Evolutionary conservation across 1,140 invertebrate species (phyloP), one percentile per base, ranked within the genome.

Genomic region (Carposina sasakii): DNA sequence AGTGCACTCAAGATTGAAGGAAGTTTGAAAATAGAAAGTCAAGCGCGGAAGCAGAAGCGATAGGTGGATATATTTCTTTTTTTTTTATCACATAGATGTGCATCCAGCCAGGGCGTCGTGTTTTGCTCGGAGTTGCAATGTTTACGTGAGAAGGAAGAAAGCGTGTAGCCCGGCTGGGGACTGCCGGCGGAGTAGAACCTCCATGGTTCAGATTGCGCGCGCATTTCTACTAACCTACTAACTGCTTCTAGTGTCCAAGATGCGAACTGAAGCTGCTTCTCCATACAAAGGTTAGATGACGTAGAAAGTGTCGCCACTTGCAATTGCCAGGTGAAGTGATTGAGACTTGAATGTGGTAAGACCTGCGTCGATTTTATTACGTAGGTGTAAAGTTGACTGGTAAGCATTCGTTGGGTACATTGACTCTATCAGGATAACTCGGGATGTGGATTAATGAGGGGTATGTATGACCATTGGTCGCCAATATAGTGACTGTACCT

Each of bases 331-430:
- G n/a, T n/a, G n/a, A n/a, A n/a, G n/a, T n/a, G n/a, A n/a, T n/a
- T n/a, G n/a, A n/a, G n/a, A n/a, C n/a, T n/a, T n/a, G n/a, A n/a
- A n/a, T n/a, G n/a, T n/a, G n/a, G n/a, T n/a, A n/a, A n/a, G n/a
- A n/a, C 66, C 69, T 75, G 67, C 66, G 74, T 76, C 74, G 72
- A 76, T 79, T 79, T 74, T 74, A 78, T 75, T 71, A 72, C 71
- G 73, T 76, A 79, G 70, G 68, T 76, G 71, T 75, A 75, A 73
- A 55, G 57, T 63, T 52, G 37, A 57, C 48, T 45, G 48, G 41
- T 54, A 47, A 63, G 56, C 61, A 59, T 56, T 63, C 62, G 55
- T 55, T 57, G 59, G 62, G 56, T 61, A 55, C 60, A 56, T 63
- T 63, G 45, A 48, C 54, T 55, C 60, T 58, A 58, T n/a, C n/a